Conservation (phyloP, 92 coral and sea anemone genomes). For the Galaxea fascicularis region DNA sequence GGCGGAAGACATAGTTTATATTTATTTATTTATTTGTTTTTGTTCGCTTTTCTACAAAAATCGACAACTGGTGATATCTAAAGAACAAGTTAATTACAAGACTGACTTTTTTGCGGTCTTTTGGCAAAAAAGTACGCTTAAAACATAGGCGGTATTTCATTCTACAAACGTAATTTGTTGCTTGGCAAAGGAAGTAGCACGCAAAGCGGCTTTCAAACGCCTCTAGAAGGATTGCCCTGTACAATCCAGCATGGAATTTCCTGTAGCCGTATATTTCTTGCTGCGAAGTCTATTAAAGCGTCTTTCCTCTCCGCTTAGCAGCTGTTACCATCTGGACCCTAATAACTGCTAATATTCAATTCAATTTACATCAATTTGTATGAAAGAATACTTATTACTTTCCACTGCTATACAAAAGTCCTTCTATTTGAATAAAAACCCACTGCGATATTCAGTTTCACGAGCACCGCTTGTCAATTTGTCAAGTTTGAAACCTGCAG, state of each 20-base stretch:
- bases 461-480: conserved; percentile 15
- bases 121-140: not conserved
- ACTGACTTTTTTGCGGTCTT: not conserved
- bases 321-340: conserved; percentile 82
- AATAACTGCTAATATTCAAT: conserved; percentile 74
- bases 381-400: conserved; percentile 61
- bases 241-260: not conserved
- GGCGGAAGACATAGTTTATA: not conserved
- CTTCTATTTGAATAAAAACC: conserved; percentile 64
- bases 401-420: conserved; percentile 67
- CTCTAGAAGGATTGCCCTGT: not conserved
- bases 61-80: not conserved
- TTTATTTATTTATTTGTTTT: not conserved
- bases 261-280: not conserved
- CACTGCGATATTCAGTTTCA: conserved; percentile 39
- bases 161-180: not conserved
- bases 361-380: conserved; percentile 78
- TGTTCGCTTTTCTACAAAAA: not conserved
- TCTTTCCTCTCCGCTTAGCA: conserved; percentile 35
- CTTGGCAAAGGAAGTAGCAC: not conserved
- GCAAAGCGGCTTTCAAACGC: not conserved
- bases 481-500: conserved; percentile 2
- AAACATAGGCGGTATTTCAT: not conserved
- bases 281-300: conserved; percentile 21
- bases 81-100: not conserved